A percentile compares a stretch with the other conserved stretches of the same genome.
Conservation (phyloP, 2,888 invertebrate species). For the Resseliella maxima region DNA sequence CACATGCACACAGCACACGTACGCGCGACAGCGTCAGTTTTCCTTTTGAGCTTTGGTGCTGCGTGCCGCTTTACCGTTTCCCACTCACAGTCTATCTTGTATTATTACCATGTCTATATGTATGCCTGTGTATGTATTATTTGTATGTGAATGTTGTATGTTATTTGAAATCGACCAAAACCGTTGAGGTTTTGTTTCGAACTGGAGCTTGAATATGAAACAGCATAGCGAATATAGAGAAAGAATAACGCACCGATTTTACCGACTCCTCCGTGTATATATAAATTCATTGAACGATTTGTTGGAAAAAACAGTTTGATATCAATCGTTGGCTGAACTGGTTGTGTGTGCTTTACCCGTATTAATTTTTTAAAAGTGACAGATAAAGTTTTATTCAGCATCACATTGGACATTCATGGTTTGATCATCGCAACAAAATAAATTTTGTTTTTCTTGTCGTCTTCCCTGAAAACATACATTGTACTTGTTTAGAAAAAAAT, state of each 20-base stretch:
- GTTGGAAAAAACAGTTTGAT: slow-evolving; percentile 20
- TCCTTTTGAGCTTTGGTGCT: too few relatives aligned
- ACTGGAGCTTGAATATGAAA: background rate
- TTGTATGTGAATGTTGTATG: too few relatives aligned
- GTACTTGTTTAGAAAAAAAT: background rate
- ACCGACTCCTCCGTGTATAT: slow-evolving; percentile 38
- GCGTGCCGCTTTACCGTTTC: too few relatives aligned
- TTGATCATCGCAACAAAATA: slow-evolving; percentile 3
- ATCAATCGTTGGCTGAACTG: slow-evolving; percentile 23
- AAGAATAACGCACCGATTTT: slow-evolving; percentile 38
- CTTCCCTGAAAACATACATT: background rate
- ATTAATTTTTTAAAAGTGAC: too few relatives aligned
- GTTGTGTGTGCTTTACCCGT: background rate
- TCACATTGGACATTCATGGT: too few relatives aligned
- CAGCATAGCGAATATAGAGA: background rate
- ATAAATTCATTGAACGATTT: slow-evolving; percentile 33
- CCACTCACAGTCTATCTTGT: too few relatives aligned
- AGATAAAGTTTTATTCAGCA: too few relatives aligned
- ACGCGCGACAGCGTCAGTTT: too few relatives aligned
- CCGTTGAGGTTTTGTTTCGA: slow-evolving; percentile 5
- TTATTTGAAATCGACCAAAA: background rate
- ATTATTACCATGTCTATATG: too few relatives aligned
- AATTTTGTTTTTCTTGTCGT: background rate
- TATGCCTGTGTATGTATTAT: too few relatives aligned
- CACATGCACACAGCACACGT: too few relatives aligned